Evolutionary conservation across 2,113 vertebrate genomes (phyloP).

Genomic region (Prunella himalayana): DNA sequence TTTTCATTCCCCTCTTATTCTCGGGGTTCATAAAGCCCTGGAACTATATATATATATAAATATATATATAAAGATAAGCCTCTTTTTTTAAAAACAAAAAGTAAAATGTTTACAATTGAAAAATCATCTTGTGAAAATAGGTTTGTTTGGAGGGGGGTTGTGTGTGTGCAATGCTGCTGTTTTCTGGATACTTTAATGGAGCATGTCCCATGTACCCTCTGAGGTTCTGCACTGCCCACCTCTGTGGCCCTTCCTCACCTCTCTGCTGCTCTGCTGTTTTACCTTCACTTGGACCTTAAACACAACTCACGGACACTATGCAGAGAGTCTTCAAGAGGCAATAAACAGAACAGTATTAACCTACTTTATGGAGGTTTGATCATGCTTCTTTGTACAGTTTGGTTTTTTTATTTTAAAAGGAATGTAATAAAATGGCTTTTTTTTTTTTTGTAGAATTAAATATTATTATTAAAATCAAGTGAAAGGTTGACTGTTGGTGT

Average conservation of each 20-base stretch:
- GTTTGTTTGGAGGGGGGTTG: slow-evolving; percentile 63
- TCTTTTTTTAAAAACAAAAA: slow-evolving; percentile 39
- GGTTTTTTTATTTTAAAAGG: slow-evolving; percentile 62
- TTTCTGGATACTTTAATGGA: slow-evolving; percentile 72
- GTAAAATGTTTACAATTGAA: slow-evolving; percentile 50
- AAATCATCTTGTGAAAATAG: slow-evolving; percentile 57
- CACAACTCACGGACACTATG: slow-evolving; percentile 69
- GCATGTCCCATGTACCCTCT: slow-evolving; percentile 66
- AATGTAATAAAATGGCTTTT: slow-evolving; percentile 74
- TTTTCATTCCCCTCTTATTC: slow-evolving; percentile 57
- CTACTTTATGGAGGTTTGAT: slow-evolving; percentile 74
- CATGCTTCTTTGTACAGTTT: slow-evolving; percentile 76
- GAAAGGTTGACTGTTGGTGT: slow-evolving; percentile 73
- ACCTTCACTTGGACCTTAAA: slow-evolving; percentile 72
- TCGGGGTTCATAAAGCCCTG: slow-evolving; percentile 56
- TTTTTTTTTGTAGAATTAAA: slow-evolving; percentile 75
- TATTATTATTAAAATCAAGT: slow-evolving; percentile 75
- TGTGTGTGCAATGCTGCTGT: slow-evolving; percentile 69
- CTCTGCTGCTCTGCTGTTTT: slow-evolving; percentile 70
- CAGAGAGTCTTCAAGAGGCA: slow-evolving; percentile 75
- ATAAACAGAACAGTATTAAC: slow-evolving; percentile 79
- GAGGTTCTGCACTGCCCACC: slow-evolving; percentile 70
- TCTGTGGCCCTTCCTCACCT: slow-evolving; percentile 67
- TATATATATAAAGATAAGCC: slow-evolving; percentile 31
- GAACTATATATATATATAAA: slow-evolving; percentile 28